Percentiles rank a stretch among this genome's conserved stretches.
These are phyloP conservation scores for Schizotus pectinicornis DNA, from an alignment of 2,888 invertebrate genomes.

Conservation along the genomic window DNA sequence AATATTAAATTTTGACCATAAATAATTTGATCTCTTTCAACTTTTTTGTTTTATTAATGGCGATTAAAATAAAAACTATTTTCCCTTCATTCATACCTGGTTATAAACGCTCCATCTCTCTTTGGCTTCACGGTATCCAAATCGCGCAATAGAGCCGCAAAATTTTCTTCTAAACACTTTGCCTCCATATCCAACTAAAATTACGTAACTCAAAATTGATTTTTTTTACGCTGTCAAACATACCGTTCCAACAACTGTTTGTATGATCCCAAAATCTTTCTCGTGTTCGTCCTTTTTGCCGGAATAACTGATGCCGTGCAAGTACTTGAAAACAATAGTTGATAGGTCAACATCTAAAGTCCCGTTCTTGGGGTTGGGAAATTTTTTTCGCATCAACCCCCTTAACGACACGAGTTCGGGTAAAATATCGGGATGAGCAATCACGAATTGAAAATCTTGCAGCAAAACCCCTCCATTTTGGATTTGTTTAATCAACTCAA, in stretches of 20 bases:
- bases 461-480: slow-evolving; percentile 73
- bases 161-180: slow-evolving; percentile 75
- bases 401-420: slow-evolving; percentile 77
- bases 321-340: slow-evolving; percentile 68
- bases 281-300: slow-evolving; percentile 72
- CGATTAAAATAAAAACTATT: background rate
- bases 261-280: slow-evolving; percentile 72
- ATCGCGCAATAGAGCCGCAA: slow-evolving; percentile 69
- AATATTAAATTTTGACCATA: too few relatives aligned
- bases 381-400: slow-evolving; percentile 78
- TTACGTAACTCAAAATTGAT: slow-evolving; percentile 8
- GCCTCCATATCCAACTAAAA: slow-evolving; percentile 76
- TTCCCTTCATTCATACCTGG: slow-evolving; percentile 59
- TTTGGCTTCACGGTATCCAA: slow-evolving; percentile 70
- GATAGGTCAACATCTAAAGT: slow-evolving; percentile 72
- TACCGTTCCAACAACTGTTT: slow-evolving; percentile 74
- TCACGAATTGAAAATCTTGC: slow-evolving; percentile 73
- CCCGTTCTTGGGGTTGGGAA: slow-evolving; percentile 72
- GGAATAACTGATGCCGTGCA: slow-evolving; percentile 73
- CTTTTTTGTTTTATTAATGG: too few relatives aligned
- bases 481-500: slow-evolving; percentile 77
- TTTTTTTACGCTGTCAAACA: slow-evolving; percentile 19
- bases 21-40: too few relatives aligned
- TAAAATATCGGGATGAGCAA: slow-evolving; percentile 82
- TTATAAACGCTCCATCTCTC: slow-evolving; percentile 72